Percentiles rank a stretch among this genome's conserved stretches.
Evolutionary conservation across 2,113 vertebrate genomes (phyloP).

Genomic region (Corythaixoides concolor): DNA sequence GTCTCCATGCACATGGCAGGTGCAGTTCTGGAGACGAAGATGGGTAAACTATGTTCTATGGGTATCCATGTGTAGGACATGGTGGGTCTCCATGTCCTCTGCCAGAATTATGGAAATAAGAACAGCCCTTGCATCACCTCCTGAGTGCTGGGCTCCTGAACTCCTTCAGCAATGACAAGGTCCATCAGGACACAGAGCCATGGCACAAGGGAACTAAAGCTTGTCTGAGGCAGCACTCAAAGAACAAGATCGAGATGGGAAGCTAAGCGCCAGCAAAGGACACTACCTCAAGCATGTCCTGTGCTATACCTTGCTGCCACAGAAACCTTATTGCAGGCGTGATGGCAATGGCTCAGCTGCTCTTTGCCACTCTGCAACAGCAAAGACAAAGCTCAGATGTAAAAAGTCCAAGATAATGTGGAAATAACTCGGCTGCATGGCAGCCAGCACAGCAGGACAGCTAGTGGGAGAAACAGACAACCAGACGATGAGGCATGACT

Average conservation of each 20-base stretch:
- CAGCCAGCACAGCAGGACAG: neutral
- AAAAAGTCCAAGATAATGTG: neutral
- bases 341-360: neutral
- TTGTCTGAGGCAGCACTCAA: neutral
- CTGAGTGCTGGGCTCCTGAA: neutral
- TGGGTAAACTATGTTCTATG: neutral
- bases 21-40: neutral
- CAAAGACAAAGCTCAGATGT: neutral
- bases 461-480: neutral
- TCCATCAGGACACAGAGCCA: neutral
- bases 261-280: neutral
- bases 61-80: fast-evolving
- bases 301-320: neutral
- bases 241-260: neutral
- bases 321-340: neutral
- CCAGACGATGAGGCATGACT: neutral
- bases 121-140: neutral
- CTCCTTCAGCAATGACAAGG: neutral
- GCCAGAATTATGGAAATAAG: neutral
- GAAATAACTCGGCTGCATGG: neutral
- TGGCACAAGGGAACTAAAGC: neutral
- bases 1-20: neutral
- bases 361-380: neutral
- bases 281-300: neutral
- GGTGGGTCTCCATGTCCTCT: neutral